Evolutionary conservation across 2,113 vertebrate species (phyloP), one percentile per base, ranked within the genome.

Genomic region (Mus pahari): DNA sequence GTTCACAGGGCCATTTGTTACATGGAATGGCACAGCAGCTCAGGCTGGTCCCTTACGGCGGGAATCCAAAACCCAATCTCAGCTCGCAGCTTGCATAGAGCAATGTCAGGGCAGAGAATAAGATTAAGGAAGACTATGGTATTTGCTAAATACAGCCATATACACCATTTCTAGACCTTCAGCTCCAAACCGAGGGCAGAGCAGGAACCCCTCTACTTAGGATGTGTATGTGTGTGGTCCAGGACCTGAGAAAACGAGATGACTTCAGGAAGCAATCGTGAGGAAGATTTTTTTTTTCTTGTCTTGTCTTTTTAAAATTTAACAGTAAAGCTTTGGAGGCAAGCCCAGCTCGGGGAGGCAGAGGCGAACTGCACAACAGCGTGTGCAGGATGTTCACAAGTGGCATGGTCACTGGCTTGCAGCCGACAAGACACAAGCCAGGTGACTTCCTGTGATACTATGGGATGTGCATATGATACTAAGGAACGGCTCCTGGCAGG

Each of bases 21-120:
- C 0, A 10, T 0, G 0, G 13, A 24, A 90, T 9, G 31, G 55
- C 66, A 39, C 36, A 36, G 26, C 26, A 14, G 20, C 90, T 42
- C 42, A 24, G 58, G 20, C 12, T 12, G 39, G 36, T 73, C 36
- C 6, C 13, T 75, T 33, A 45, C 28, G 5, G 1, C 16, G 10
- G 0, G 20, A 75, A 62, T n/a, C 53, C 33, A 6, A 84, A 60
- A 39, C 48, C 92, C 83, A 39, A 13, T 45, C 60, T 75, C 20
- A 19, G 73, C 13, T 31, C 5, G 8, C 0, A 33, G 64, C 75
- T 71, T 39, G 26, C 19, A 12, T 42, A 50, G 39, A 79, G 73
- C 73, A 68, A 4, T 7, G 79, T 55, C 48, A 53, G 45, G 13
- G 26, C 9, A 55, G 14, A 62, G 64, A 39, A 60, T 75, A 50